Evolutionary conservation across 2,888 invertebrate species (phyloP).

Genomic region (Parnassius orleans): DNA sequence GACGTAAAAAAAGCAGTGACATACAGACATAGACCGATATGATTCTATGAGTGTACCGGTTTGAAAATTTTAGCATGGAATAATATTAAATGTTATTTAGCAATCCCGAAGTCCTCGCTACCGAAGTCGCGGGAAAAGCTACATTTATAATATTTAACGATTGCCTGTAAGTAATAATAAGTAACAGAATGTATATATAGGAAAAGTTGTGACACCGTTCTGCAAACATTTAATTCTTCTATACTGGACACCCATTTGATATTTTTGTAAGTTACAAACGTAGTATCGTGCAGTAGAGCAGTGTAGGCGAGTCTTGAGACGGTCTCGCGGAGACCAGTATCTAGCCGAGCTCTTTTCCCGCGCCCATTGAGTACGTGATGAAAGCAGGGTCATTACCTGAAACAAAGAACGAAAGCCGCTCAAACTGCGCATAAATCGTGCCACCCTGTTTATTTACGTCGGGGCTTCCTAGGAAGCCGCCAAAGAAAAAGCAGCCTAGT

Average conservation of each 20-base stretch:
- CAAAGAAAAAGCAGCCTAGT: slow-evolving; percentile 74
- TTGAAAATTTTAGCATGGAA: too few relatives aligned
- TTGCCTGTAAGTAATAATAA: too few relatives aligned
- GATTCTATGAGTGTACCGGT: too few relatives aligned
- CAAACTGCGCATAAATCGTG: slow-evolving; percentile 76
- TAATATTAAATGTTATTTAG: too few relatives aligned
- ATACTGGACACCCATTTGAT: slow-evolving; percentile 3
- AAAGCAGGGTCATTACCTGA: slow-evolving; percentile 79
- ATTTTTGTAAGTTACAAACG: slow-evolving; percentile 27
- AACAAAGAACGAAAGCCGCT: slow-evolving; percentile 76
- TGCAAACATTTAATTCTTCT: too few relatives aligned
- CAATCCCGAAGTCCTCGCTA: too few relatives aligned
- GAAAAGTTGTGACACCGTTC: too few relatives aligned
- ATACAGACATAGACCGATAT: too few relatives aligned
- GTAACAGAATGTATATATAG: too few relatives aligned
- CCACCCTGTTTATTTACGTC: slow-evolving; percentile 71
- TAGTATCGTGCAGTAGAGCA: slow-evolving; percentile 12
- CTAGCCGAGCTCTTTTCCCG: slow-evolving; percentile 60
- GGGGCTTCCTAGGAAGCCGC: slow-evolving; percentile 63
- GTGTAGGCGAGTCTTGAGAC: slow-evolving; percentile 22
- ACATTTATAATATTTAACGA: too few relatives aligned
- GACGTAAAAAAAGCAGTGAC: too few relatives aligned
- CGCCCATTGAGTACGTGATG: slow-evolving; percentile 71
- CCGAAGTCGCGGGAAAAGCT: too few relatives aligned
- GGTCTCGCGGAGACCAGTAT: slow-evolving; percentile 45